Conservation (phyloP, 2,797 vertebrate genomes). For the Sebastes cheni region DNA sequence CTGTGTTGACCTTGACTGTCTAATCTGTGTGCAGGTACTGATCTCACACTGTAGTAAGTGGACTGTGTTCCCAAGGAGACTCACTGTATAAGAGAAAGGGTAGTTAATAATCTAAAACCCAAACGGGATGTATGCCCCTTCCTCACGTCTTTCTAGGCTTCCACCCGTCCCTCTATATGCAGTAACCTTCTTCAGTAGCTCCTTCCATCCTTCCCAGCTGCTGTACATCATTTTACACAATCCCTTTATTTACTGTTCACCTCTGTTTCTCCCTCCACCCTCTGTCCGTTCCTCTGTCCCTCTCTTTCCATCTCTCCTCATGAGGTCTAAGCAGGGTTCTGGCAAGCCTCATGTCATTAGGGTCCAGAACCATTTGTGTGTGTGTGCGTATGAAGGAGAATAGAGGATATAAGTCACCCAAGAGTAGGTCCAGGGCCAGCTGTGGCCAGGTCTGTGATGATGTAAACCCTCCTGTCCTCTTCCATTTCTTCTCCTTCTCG, state of each 20-base stretch:
- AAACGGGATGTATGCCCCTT: not conserved
- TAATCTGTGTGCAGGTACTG: not conserved
- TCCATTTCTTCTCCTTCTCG: conserved; percentile 6
- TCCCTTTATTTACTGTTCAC: conserved; percentile 4
- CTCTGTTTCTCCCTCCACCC: not conserved
- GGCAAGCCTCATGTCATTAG: conserved; percentile 68
- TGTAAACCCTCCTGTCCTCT: conserved; percentile 37
- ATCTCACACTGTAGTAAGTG: not conserved
- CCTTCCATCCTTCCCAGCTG: not conserved
- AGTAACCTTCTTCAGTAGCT: not conserved
- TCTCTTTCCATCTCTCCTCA: conserved; percentile 56
- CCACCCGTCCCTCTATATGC: not conserved
- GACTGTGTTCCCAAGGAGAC: not conserved
- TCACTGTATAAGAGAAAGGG: not conserved
- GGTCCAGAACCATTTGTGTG: conserved; percentile 53
- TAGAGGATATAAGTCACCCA: conserved; percentile 75
- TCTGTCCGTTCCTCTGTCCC: conserved; percentile 29
- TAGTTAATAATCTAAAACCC: not conserved
- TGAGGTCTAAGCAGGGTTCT: conserved; percentile 61
- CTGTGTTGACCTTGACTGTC: not conserved
- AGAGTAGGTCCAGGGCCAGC: conserved; percentile 72
- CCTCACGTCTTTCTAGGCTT: not conserved
- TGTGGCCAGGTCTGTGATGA: conserved; percentile 66
- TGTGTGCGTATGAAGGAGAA: conserved; percentile 6
- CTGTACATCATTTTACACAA: not conserved